Conservation (phyloP, 2,113 vertebrate genomes). For the Sturnira hondurensis region DNA sequence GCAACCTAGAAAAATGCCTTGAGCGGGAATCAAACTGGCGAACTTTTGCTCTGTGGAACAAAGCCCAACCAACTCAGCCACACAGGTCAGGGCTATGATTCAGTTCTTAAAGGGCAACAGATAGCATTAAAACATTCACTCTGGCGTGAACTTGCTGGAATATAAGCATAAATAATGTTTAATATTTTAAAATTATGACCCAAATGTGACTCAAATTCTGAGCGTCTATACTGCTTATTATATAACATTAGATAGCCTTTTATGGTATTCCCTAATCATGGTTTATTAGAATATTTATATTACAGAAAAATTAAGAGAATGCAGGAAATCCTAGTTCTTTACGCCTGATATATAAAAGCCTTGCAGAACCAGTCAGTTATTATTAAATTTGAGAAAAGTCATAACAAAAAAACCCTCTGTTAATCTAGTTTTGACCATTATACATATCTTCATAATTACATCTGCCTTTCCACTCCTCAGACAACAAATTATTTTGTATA, state of each 20-base stretch:
- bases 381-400: slow-evolving; percentile 11
- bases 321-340: background rate
- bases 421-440: background rate
- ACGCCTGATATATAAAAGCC: background rate
- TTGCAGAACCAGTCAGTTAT: background rate
- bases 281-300: background rate
- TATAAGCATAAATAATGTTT: background rate
- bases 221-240: slow-evolving; percentile 18
- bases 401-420: background rate
- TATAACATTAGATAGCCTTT: background rate
- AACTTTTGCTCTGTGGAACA: too few relatives aligned
- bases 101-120: background rate
- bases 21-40: too few relatives aligned
- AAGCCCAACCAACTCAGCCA: too few relatives aligned
- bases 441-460: background rate
- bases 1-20: too few relatives aligned
- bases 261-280: background rate
- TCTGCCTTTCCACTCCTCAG: background rate
- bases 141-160: background rate
- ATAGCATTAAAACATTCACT: background rate
- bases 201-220: slow-evolving; percentile 12
- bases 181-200: background rate
- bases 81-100: background rate
- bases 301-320: background rate
- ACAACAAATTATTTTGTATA: background rate